These are phyloP conservation scores for Triplophysa yarkandensis DNA, from an alignment of 2,797 vertebrate species.

Conservation along the genomic window DNA sequence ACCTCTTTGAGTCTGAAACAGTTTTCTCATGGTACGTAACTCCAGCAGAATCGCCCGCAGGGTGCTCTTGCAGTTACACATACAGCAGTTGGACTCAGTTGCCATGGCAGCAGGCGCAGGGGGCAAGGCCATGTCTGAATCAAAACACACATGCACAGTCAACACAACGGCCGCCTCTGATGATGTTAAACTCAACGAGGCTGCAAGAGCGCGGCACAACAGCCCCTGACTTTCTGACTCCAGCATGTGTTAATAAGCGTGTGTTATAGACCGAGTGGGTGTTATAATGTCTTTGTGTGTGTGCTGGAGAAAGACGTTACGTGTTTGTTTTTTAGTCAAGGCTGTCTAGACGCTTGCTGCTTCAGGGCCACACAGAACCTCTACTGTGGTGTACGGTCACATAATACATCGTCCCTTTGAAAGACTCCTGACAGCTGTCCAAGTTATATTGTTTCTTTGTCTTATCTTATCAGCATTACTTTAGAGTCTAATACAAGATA, in stretches of 20 bases:
- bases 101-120: conserved; percentile 67
- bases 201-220: conserved; percentile 32
- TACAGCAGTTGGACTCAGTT: conserved; percentile 84
- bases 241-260: conserved; percentile 27
- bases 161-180: conserved; percentile 33
- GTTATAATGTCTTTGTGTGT: conserved; percentile 18
- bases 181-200: conserved; percentile 30
- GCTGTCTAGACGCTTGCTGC: conserved; percentile 38
- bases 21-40: conserved; percentile 88
- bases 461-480: background rate
- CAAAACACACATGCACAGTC: conserved; percentile 24
- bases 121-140: conserved; percentile 74
- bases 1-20: conserved; percentile 96
- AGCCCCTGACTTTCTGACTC: conserved; percentile 23
- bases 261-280: conserved; percentile 9
- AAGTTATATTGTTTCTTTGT: background rate
- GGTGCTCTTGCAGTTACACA: conserved; percentile 92
- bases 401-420: conserved; percentile 6
- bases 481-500: background rate
- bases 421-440: background rate
- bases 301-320: conserved; percentile 3
- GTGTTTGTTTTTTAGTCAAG: conserved; percentile 24
- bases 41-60: conserved; percentile 94
- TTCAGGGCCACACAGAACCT: conserved; percentile 12
- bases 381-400: conserved; percentile 5